phyloP scores from a whole-genome alignment of 2,888 invertebrate genomes.

The Eueremaeus valkanovi region DNA sequence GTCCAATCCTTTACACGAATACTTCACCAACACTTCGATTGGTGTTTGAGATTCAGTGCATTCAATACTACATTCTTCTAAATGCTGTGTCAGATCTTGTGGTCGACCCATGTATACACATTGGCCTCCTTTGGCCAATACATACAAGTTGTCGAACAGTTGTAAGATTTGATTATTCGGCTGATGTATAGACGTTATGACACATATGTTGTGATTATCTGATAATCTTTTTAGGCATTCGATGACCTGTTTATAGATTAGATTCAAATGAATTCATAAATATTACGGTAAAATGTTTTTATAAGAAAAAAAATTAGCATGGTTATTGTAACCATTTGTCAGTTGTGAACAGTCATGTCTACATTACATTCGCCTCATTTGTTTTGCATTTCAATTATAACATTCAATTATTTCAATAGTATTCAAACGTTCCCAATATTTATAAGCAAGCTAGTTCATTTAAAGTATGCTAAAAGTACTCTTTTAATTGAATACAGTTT shows the following conservation, averaged over 20 bases:
- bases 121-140: not conserved
- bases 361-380: too few relatives aligned
- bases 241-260: too few relatives aligned
- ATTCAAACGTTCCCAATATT: too few relatives aligned
- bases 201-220: slow-evolving; percentile 5
- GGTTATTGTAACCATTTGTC: too few relatives aligned
- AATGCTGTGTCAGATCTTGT: not conserved
- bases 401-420: not conserved
- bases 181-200: slow-evolving; percentile 30
- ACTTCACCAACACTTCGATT: slow-evolving; percentile 28
- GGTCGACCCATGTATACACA: slow-evolving; percentile 1
- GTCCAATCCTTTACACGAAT: slow-evolving; percentile 17
- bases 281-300: too few relatives aligned
- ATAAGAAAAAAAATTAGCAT: too few relatives aligned
- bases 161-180: not conserved
- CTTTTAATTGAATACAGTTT: too few relatives aligned
- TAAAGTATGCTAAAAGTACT: too few relatives aligned
- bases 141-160: slow-evolving; percentile 8
- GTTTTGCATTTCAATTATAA: too few relatives aligned
- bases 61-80: not conserved
- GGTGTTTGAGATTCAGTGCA: not conserved
- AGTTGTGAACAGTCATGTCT: too few relatives aligned
- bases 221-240: not conserved
- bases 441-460: too few relatives aligned
- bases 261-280: too few relatives aligned